Evolutionary conservation across 2,888 invertebrate genomes (phyloP).

Genomic region (Phragmatobia fuliginosa): DNA sequence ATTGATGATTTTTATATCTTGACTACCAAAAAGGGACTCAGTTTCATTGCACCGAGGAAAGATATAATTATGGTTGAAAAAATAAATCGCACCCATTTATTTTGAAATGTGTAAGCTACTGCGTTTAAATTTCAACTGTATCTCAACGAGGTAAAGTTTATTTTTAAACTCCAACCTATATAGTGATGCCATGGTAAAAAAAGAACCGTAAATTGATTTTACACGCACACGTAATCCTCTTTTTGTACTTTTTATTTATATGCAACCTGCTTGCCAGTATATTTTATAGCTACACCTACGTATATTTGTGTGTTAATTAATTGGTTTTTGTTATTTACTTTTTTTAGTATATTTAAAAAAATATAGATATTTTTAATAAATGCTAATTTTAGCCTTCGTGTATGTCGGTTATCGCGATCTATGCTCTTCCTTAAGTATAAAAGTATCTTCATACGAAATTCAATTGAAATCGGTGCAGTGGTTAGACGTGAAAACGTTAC

Average conservation of each 20-base stretch:
- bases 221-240: not conserved
- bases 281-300: not conserved
- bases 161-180: slow-evolving; percentile 16
- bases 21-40: slow-evolving; percentile 43
- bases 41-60: slow-evolving; percentile 45
- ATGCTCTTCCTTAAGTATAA: too few species aligned
- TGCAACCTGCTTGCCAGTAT: not conserved
- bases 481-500: too few species aligned
- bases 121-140: slow-evolving; percentile 17
- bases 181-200: slow-evolving; percentile 17
- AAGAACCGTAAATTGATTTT: slow-evolving; percentile 28
- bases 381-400: too few species aligned
- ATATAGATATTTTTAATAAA: too few species aligned
- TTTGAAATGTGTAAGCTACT: slow-evolving; percentile 16
- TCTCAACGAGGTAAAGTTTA: not conserved
- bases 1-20: slow-evolving; percentile 28
- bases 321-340: not conserved
- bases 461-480: too few species aligned
- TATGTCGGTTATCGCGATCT: too few species aligned
- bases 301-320: not conserved
- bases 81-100: slow-evolving; percentile 45
- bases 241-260: not conserved
- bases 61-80: slow-evolving; percentile 46
- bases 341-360: too few species aligned
- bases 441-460: too few species aligned